Percentiles rank a stretch among this genome's conserved stretches.
phyloP scores from a whole-genome alignment of 2,113 vertebrate genomes.

The Octodon degus region DNA sequence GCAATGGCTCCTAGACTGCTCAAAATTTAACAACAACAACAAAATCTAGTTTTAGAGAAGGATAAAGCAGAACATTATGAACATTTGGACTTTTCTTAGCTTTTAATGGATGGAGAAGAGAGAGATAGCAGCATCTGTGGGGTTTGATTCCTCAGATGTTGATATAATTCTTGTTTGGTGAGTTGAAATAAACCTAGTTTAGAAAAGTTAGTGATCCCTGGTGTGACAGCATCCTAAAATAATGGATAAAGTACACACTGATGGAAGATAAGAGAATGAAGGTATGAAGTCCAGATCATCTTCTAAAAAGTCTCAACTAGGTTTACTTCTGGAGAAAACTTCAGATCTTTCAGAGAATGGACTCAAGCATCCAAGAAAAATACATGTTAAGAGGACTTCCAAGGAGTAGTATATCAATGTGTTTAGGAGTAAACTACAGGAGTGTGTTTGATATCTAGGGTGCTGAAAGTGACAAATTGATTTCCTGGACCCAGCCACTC shows the following conservation, averaged over 20 bases:
- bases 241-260: background rate
- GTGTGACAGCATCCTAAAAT: background rate
- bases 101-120: background rate
- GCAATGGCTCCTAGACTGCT: background rate
- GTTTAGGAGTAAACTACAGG: background rate
- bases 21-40: background rate
- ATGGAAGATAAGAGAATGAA: background rate
- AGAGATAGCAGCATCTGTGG: background rate
- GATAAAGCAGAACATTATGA: background rate
- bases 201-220: background rate
- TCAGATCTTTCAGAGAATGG: background rate
- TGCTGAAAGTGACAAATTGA: background rate
- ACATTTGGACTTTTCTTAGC: background rate
- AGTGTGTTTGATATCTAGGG: background rate
- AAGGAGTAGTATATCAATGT: background rate
- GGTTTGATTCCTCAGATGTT: background rate
- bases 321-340: background rate
- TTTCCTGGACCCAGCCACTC: background rate
- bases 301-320: background rate
- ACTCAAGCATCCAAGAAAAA: background rate
- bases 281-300: background rate
- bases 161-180: background rate
- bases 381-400: background rate
- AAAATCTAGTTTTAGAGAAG: background rate
- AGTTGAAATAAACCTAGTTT: background rate